Evolutionary conservation across 1,140 invertebrate genomes (phyloP).

Genomic region (Ostrea edulis): DNA sequence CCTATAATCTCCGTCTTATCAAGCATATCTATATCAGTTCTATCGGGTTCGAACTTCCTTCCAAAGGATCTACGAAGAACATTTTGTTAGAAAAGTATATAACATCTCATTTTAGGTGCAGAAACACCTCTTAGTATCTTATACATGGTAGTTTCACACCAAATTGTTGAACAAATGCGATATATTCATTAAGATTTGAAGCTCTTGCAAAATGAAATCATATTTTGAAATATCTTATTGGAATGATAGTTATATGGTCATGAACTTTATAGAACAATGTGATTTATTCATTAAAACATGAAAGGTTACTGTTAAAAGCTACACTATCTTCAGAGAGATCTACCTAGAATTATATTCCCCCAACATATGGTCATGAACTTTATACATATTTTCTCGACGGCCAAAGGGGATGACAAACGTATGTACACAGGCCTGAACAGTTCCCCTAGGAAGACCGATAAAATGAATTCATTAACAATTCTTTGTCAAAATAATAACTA

Average conservation of each 20-base stretch:
- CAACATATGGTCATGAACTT: slow-evolving; percentile 3
- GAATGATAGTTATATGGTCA: no score
- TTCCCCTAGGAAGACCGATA: slow-evolving; percentile 23
- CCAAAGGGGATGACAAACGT: slow-evolving; percentile 13
- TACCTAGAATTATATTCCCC: background rate
- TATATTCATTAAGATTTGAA: background rate
- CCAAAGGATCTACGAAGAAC: background rate
- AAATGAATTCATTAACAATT: slow-evolving; percentile 27
- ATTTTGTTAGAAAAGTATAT: background rate
- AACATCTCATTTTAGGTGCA: background rate
- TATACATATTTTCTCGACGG: slow-evolving; percentile 21
- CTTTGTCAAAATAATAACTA: slow-evolving; percentile 30
- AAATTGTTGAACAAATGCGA: background rate
- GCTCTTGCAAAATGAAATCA: background rate
- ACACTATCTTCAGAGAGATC: background rate
- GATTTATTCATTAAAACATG: background rate
- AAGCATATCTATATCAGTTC: slow-evolving; percentile 24
- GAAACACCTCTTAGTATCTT: background rate
- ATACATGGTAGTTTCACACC: background rate
- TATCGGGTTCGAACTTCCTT: slow-evolving; percentile 28
- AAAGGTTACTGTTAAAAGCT: background rate
- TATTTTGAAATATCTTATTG: no score
- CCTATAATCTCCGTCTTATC: slow-evolving; percentile 3
- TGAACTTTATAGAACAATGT: no score
- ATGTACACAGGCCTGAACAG: background rate